Base-by-base conservation (phyloP, 2,113 vertebrate genomes). In the Nothocercus julius region DNA sequence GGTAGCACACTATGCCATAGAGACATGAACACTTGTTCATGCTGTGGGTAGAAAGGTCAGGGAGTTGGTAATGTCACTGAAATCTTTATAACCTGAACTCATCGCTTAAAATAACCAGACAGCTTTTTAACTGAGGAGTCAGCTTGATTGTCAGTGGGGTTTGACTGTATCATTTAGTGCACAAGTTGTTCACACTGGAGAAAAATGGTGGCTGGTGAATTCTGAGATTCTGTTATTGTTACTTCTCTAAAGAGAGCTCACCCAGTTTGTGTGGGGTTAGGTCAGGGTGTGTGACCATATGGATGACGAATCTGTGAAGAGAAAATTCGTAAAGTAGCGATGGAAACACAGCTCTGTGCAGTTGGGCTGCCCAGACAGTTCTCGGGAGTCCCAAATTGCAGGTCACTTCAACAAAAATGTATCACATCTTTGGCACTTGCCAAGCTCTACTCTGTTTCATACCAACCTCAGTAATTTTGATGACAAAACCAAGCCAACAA, bases 261-360 rank as follows among this genome's bases (percentile, higher is more conserved):
- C 53, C 72, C 22, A 36, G 36, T 84, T 78, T 75, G n/a, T 38
- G 21, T 36, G 59, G 28, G 36, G 56, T 0, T 13, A 36, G 27
- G 36, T 38, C 5, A 25, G 10, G 5, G 47, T 2, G 63, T 0
- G 0, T 69, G 59, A 27, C 5, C 5, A 5, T 1, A 27, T 25
- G 68, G 53, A 51, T 36, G 49, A 49, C 5, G 28, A 68, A 13
- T 13, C 20, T 66, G 18, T 62, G 54, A 82, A 58, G 63, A 79
- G 44, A 6, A 56, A 2, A 27, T 51, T 11, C 1, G 17, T 24
- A 25, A 44, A 47, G 24, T 0, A 58, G 28, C 44, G 17, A 11
- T 63, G 30, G 34, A 82, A 95, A 42, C 34, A 24, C 9, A 4
- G 19, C 56, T 73, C 28, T 70, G 47, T 66, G n/a, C 22, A 49